phyloP scores from a whole-genome alignment of 2,888 invertebrate species.

The Lymantria monacha region DNA sequence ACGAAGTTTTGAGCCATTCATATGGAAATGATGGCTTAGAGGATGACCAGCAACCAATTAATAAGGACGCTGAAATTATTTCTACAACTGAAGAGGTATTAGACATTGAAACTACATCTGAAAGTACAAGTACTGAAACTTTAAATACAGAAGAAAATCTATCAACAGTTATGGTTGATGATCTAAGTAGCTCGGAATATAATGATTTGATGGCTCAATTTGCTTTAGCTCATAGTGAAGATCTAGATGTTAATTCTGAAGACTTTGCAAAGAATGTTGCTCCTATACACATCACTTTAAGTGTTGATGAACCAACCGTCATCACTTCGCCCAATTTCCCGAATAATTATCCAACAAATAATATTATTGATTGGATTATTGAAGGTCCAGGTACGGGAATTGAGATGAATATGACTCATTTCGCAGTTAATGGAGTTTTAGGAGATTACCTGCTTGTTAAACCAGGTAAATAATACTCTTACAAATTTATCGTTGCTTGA shows the following conservation, averaged over 20 bases:
- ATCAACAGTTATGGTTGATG: constrained; percentile 25
- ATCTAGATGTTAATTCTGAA: constrained; percentile 39
- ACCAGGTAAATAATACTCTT: constrained; percentile 53
- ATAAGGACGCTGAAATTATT: constrained; percentile 18
- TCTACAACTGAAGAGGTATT: not conserved
- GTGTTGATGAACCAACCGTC: constrained; percentile 42
- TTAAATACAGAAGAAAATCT: not conserved
- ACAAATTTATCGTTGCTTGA: no score
- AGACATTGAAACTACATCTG: not conserved
- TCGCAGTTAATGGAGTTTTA: constrained; percentile 54
- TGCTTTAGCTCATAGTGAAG: constrained; percentile 31
- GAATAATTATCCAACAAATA: constrained; percentile 50
- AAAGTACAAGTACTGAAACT: not conserved
- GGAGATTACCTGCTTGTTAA: constrained; percentile 68
- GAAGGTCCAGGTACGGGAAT: constrained; percentile 66
- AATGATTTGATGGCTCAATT: constrained; percentile 48
- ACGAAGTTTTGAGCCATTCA: constrained; percentile 1
- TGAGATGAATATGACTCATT: constrained; percentile 66
- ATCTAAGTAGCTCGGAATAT: constrained; percentile 42
- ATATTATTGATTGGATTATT: constrained; percentile 60
- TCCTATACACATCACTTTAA: constrained; percentile 43
- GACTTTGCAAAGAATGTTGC: constrained; percentile 34
- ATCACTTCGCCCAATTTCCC: constrained; percentile 62
- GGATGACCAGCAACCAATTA: constrained; percentile 21
- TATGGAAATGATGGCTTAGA: constrained; percentile 48